phyloP scores from a whole-genome alignment of 2,888 invertebrate species.

The Drosophila paracracens region DNA sequence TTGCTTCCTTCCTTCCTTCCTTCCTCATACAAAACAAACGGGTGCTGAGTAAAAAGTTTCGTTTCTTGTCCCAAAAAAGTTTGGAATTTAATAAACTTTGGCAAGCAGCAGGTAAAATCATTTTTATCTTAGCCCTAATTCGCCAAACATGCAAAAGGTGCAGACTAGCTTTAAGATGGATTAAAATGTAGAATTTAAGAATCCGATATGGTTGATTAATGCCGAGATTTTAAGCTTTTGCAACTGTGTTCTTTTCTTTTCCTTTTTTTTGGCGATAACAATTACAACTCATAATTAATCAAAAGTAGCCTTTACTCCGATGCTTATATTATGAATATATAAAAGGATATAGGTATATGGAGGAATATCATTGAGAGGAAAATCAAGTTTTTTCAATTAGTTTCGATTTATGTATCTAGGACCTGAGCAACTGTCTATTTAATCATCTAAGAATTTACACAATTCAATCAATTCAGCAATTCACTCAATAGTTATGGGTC shows the following conservation, averaged over 20 bases:
- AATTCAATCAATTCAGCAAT: neutral
- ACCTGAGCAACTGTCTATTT: neutral
- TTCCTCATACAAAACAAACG: conserved; percentile 18
- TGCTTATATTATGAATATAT: neutral
- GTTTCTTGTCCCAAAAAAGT: conserved; percentile 33
- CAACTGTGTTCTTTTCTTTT: neutral
- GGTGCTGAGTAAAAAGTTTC: conserved; percentile 61
- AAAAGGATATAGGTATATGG: neutral
- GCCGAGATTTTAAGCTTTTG: neutral
- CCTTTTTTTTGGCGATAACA: neutral
- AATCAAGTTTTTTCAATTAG: neutral
- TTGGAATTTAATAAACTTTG: conserved; percentile 52
- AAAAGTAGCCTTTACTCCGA: neutral
- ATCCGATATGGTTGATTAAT: neutral
- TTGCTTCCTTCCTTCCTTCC: neutral
- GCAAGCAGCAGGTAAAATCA: neutral
- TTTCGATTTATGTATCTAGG: neutral
- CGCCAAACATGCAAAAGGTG: conserved; percentile 2
- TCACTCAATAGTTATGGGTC: conserved; percentile 66
- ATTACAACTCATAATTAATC: neutral
- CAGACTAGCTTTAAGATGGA: neutral
- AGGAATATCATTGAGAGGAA: neutral
- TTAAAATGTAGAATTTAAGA: neutral
- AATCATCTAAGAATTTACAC: neutral
- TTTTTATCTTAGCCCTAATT: conserved; percentile 9